These are phyloP conservation scores for Hypsibius dujardini DNA, from an alignment of 1,140 invertebrate species.

Conservation along the genomic window DNA sequence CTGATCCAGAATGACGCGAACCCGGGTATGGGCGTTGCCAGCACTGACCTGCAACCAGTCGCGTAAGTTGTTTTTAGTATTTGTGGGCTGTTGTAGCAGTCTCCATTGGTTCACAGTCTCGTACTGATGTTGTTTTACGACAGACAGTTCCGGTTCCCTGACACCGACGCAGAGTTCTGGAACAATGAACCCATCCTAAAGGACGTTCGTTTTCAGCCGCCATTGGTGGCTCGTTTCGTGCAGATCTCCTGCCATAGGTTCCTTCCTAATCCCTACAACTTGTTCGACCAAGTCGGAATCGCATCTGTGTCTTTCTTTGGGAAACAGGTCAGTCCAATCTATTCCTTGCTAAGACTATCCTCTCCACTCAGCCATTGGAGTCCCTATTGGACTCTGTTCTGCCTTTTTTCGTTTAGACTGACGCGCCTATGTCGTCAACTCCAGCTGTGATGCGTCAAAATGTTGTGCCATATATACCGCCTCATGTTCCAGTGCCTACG, in stretches of 20 bases:
- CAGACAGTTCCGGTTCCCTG: constrained; percentile 8
- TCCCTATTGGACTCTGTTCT: no score
- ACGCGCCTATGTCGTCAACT: no score
- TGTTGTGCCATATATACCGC: no score
- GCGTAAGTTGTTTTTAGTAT: neutral
- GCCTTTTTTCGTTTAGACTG: no score
- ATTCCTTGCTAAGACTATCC: no score
- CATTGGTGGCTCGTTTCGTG: neutral
- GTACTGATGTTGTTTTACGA: neutral
- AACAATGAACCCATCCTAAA: neutral
- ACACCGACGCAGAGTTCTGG: neutral
- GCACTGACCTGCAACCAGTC: neutral
- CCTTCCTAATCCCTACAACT: neutral
- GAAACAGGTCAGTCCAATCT: no score
- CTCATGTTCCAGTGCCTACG: no score
- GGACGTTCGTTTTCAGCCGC: neutral
- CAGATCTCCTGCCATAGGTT: neutral
- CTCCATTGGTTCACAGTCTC: no score
- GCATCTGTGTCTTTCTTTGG: neutral
- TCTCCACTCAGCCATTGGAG: no score
- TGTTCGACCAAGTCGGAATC: constrained; percentile 4
- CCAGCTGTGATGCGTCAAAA: no score
- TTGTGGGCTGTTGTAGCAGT: no score
- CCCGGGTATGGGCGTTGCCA: neutral
- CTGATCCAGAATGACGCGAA: neutral